Percentiles rank a stretch among this genome's conserved stretches.
Evolutionary conservation across 2,888 invertebrate species (phyloP).

Genomic region (Margaritifera margaritifera): DNA sequence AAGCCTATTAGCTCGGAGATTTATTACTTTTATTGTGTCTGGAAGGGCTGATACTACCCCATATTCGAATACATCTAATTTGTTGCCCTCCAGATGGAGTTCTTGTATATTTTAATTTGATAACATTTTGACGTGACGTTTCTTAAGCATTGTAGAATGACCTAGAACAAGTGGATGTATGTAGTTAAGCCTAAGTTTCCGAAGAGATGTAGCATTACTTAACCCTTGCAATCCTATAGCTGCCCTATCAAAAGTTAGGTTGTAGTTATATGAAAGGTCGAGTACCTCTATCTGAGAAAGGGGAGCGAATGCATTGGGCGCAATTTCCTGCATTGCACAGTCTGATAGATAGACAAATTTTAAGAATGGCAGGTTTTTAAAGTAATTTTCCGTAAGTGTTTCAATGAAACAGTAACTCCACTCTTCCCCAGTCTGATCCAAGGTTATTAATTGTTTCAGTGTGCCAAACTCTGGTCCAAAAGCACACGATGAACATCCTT

Average conservation of each 20-base stretch:
- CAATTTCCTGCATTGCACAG: too few relatives aligned
- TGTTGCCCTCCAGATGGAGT: slow-evolving; percentile 9
- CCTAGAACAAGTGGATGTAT: slow-evolving; percentile 8
- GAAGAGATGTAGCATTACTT: not conserved
- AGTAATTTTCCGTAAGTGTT: too few relatives aligned
- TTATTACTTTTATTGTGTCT: too few relatives aligned
- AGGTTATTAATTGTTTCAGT: not conserved
- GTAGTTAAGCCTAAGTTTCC: slow-evolving; percentile 5
- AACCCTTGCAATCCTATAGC: slow-evolving; percentile 12
- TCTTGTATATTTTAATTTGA: not conserved
- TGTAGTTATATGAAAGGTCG: slow-evolving; percentile 15
- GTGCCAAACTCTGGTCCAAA: too few relatives aligned
- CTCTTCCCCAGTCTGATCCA: not conserved
- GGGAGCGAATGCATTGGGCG: too few relatives aligned
- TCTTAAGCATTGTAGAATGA: slow-evolving; percentile 5
- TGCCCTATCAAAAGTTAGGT: slow-evolving; percentile 13
- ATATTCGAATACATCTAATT: not conserved
- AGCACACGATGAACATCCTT: too few relatives aligned
- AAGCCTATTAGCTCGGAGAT: too few relatives aligned
- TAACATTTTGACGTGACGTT: not conserved
- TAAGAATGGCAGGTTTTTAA: too few relatives aligned
- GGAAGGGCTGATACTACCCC: too few relatives aligned
- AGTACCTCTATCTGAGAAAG: slow-evolving; percentile 3
- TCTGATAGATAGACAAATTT: too few relatives aligned
- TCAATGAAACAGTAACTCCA: too few relatives aligned